Base-by-base conservation (phyloP, 2,888 invertebrate species). In the Rhyacophila evoluta region DNA sequence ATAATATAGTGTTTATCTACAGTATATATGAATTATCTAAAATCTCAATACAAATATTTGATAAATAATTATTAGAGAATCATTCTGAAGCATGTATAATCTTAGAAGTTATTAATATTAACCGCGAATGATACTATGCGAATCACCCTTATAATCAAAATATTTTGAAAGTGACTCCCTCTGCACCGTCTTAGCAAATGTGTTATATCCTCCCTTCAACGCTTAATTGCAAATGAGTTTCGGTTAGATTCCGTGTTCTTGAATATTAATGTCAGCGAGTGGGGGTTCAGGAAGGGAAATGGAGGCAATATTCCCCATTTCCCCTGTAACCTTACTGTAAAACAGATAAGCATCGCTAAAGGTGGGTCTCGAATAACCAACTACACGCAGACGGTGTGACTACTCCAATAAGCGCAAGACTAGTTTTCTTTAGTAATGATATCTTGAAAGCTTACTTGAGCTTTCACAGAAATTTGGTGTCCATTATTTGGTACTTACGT, bases 181-280 rank as follows among this genome's bases (percentile, higher is more conserved):
- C 33, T 36, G 36, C 55, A 28, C 41, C 55, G 67, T 79, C 79
- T 76, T 76, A 38, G 72, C 72, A 70, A 80, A 81, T 76, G 78
- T 78, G 77, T 70, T 76, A 68, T 67, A 71, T 77, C 74, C 72
- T 73, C 74, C 67, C 74, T 72, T 74, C 79, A 74, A 37, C 41
- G 79, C 81, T 81, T 81, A 81, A 81, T 81, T 81, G 81, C 81
- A 81, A 81, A 81, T 81, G 81, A 81, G 81, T 81, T 81, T 81
- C 68, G 81, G 81, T 81, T 81, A 81, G 79, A 79, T 77, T 81
- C 74, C 81, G 79, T 81, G 81, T 81, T 77, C 79, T 70, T 76
- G 81, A 81, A 81, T 81, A 81, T 81, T 81, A 81, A 81, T 81
- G 81, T 68, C 33, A 19, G 33, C 38, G 25, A 41, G 70, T 39